These are phyloP conservation scores for Zygogramma bicolorata DNA, from an alignment of 2,888 invertebrate genomes.

Conservation along the genomic window DNA sequence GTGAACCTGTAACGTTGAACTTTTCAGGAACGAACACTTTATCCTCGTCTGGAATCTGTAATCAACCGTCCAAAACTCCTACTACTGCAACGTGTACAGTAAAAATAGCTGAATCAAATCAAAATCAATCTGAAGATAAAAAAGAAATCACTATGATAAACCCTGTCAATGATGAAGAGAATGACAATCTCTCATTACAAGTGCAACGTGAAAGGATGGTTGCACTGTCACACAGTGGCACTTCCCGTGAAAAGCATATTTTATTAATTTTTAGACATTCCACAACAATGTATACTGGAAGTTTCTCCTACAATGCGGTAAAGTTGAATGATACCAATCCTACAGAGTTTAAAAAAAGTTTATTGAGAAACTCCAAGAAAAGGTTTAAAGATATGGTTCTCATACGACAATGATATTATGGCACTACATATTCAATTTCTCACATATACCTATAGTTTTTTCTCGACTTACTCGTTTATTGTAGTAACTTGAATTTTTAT, in stretches of 20 bases:
- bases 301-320: background rate
- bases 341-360: background rate
- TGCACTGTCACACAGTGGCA: background rate
- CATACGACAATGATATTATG: background rate
- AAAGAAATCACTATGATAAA: too few relatives aligned
- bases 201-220: background rate
- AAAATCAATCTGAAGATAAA: too few relatives aligned
- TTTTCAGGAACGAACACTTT: slow-evolving; percentile 11
- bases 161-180: too few relatives aligned
- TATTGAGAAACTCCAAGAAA: background rate
- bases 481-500: too few relatives aligned
- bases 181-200: too few relatives aligned
- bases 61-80: too few relatives aligned
- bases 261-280: background rate
- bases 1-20: slow-evolving; percentile 2
- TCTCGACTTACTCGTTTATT: too few relatives aligned
- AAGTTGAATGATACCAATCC: background rate
- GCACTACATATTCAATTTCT: too few relatives aligned
- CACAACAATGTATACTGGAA: background rate
- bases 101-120: too few relatives aligned
- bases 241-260: background rate
- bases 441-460: too few relatives aligned
- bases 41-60: too few relatives aligned
- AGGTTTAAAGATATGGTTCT: background rate
- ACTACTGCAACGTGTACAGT: too few relatives aligned